Conservation (phyloP, 1,140 invertebrate genomes). For the Matsumurasca onukii region DNA sequence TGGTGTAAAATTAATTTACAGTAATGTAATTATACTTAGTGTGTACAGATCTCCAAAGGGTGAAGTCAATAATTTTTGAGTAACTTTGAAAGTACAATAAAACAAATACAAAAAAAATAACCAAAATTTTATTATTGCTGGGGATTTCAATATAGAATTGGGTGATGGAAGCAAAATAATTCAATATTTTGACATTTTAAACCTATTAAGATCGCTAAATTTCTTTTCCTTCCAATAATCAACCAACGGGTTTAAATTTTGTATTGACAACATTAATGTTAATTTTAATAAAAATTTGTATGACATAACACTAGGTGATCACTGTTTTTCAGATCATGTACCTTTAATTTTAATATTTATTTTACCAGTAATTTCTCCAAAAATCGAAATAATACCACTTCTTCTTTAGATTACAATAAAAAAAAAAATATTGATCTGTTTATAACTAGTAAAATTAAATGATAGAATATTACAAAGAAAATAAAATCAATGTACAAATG, state of each 20-base stretch:
- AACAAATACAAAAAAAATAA: background rate
- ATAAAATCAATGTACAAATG: background rate
- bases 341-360: background rate
- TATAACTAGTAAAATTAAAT: background rate
- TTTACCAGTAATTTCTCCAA: background rate
- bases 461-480: background rate
- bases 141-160: background rate
- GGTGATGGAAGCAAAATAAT: background rate
- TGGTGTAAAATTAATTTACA: background rate
- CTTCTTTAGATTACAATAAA: background rate
- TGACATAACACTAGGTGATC: background rate
- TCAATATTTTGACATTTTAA: background rate
- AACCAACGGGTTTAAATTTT: too few relatives aligned
- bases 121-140: background rate
- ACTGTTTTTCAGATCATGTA: background rate
- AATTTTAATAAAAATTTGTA: background rate
- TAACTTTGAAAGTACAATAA: background rate
- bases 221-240: too few relatives aligned
- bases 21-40: background rate
- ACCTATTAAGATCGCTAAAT: background rate
- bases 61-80: background rate
- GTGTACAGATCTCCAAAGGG: background rate
- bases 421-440: background rate
- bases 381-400: background rate
- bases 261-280: background rate